A percentile compares a stretch with the other conserved stretches of the same genome.
phyloP scores from a whole-genome alignment of 2,888 invertebrate species.

The Eremobia ochroleuca region DNA sequence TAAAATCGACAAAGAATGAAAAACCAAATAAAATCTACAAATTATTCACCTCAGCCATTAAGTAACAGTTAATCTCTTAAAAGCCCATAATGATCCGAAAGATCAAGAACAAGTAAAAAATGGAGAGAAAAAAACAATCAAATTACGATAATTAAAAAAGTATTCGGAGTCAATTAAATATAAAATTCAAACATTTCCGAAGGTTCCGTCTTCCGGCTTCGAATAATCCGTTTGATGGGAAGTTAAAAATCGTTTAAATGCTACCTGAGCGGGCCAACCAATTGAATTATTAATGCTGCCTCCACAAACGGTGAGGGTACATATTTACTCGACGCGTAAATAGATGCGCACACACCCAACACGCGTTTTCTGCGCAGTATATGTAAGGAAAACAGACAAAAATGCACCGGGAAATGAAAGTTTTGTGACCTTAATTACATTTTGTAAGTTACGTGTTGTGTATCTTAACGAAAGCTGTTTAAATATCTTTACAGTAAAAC shows the following conservation, averaged over 20 bases:
- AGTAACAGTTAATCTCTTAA: conserved; percentile 55
- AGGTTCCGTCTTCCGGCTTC: conserved; percentile 69
- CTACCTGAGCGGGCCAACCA: conserved; percentile 88
- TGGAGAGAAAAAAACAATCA: conserved; percentile 60
- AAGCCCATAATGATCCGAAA: conserved; percentile 62
- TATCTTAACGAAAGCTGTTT: conserved; percentile 22
- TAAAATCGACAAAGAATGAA: conserved; percentile 6
- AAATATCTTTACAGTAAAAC: neutral
- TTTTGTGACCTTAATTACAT: conserved; percentile 35
- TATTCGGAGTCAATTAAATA: conserved; percentile 69
- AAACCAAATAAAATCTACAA: conserved; percentile 27
- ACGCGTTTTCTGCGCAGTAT: conserved; percentile 87
- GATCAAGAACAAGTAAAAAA: conserved; percentile 57
- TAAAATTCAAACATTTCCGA: conserved; percentile 68
- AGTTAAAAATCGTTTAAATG: conserved; percentile 91
- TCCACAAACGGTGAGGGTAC: conserved; percentile 90
- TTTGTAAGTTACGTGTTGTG: conserved; percentile 11
- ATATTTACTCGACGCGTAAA: conserved; percentile 91
- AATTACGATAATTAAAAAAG: conserved; percentile 70
- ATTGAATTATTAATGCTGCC: conserved; percentile 91
- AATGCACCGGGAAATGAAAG: conserved; percentile 44
- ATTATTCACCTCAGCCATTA: conserved; percentile 46
- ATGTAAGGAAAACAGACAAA: conserved; percentile 60
- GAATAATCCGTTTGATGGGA: conserved; percentile 88
- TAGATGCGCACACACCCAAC: conserved; percentile 91